Percentiles rank a stretch among this genome's conserved stretches.
Conservation (phyloP, 2,113 vertebrate genomes). For the Machaerirhynchus nigripectus region DNA sequence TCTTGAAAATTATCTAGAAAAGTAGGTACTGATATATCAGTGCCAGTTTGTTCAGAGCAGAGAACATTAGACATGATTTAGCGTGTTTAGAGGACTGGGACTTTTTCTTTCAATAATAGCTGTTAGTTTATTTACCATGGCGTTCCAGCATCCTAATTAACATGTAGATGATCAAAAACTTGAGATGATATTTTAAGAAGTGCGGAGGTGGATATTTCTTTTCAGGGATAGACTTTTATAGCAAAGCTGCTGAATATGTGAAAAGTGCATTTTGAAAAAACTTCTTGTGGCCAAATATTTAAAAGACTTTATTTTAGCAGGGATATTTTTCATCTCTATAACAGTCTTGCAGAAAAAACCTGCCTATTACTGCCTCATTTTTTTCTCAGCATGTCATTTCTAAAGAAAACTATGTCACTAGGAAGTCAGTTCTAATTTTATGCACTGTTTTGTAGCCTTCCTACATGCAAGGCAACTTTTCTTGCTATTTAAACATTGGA, state of each 20-base stretch:
- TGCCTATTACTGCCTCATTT: conserved; percentile 17
- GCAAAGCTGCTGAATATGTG: conserved; percentile 38
- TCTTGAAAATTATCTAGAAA: neutral
- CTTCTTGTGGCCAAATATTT: neutral
- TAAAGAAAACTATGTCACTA: conserved; percentile 56
- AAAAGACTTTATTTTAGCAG: neutral
- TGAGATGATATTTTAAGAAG: conserved; percentile 28
- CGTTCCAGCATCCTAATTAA: neutral
- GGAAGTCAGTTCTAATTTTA: conserved; percentile 63
- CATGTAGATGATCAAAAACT: conserved; percentile 23
- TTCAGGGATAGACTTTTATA: conserved; percentile 16
- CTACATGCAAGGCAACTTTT: neutral
- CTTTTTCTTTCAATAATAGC: neutral
- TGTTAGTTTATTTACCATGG: conserved; percentile 41
- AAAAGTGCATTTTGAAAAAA: neutral
- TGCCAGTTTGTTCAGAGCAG: neutral
- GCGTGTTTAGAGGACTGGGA: neutral
- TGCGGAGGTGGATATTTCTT: conserved; percentile 12
- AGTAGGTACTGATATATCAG: neutral
- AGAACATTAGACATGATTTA: rapidly evolving
- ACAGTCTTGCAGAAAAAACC: conserved; percentile 7
- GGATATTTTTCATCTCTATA: conserved; percentile 12
- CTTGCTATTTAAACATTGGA: conserved; percentile 1
- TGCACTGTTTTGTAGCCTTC: conserved; percentile 34
- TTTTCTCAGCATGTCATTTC: conserved; percentile 27